A percentile compares a stretch with the other conserved stretches of the same genome.
Evolutionary conservation across 2,888 invertebrate genomes (phyloP).

Genomic region (Andricus curvator): DNA sequence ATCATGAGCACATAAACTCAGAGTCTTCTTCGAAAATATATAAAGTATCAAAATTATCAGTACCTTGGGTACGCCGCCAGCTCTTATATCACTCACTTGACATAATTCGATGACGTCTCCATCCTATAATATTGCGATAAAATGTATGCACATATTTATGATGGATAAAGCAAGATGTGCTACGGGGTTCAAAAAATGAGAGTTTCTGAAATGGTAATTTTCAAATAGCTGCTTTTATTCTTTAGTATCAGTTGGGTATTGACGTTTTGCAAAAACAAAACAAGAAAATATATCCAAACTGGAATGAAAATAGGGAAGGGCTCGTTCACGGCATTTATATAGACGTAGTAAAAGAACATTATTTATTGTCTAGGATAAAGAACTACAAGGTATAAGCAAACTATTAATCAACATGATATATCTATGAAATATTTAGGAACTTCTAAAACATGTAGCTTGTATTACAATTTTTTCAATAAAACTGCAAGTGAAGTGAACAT

Average conservation of each 20-base stretch:
- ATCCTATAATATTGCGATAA: conserved; percentile 83
- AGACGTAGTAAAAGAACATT: neutral
- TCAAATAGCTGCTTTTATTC: neutral
- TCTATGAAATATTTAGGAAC: neutral
- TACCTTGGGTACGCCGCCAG: conserved; percentile 95
- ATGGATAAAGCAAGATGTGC: neutral
- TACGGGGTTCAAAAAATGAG: neutral
- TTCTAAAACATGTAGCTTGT: neutral
- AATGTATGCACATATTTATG: no score
- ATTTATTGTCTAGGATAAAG: neutral
- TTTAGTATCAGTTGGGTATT: neutral
- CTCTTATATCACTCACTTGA: conserved; percentile 98
- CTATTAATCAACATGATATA: conserved; percentile 4
- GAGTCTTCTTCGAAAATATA: neutral
- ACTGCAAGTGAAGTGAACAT: no score
- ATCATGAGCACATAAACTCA: neutral
- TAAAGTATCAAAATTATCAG: conserved; percentile 56
- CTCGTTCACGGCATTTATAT: conserved; percentile 1
- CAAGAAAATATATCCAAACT: neutral
- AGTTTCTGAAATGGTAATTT: neutral
- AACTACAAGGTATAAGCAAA: no score
- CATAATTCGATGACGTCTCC: conserved; percentile 99
- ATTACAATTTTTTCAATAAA: no score
- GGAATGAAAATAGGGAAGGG: neutral
- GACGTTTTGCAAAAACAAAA: neutral